A percentile compares a stretch with the other conserved stretches of the same genome.
Conservation (phyloP, 2,113 vertebrate genomes). For the Ciconia stormi region DNA sequence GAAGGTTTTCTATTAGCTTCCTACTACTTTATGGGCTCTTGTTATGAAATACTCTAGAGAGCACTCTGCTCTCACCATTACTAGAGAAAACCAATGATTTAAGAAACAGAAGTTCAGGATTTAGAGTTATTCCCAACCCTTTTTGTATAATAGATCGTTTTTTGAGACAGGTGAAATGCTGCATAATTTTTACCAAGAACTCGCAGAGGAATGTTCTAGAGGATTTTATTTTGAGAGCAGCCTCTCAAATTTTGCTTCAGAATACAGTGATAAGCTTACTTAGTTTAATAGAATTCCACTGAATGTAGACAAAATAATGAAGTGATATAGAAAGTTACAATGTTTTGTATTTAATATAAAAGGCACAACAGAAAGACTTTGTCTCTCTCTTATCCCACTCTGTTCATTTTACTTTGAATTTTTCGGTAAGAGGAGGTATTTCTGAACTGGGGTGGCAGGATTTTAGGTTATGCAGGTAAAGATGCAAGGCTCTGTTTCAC, state of each 20-base stretch:
- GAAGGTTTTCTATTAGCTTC: slow-evolving; percentile 20
- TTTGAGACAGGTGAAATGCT: background rate
- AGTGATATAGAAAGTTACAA: background rate
- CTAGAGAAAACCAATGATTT: background rate
- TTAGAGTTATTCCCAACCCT: background rate
- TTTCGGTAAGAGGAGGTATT: background rate
- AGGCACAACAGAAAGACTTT: background rate
- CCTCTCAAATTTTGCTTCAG: background rate
- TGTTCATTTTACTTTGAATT: background rate
- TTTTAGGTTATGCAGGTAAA: background rate
- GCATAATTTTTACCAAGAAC: background rate
- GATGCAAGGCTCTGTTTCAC: background rate
- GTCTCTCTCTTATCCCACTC: background rate
- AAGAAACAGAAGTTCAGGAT: background rate
- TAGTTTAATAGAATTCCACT: background rate
- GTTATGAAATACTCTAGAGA: background rate
- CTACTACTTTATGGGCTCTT: background rate
- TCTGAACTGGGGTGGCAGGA: background rate
- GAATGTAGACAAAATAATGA: background rate
- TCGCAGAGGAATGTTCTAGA: background rate
- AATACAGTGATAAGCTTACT: background rate
- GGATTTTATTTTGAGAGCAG: background rate
- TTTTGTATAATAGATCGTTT: background rate
- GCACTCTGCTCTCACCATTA: background rate
- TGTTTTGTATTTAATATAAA: background rate